Percentiles rank a stretch among this genome's conserved stretches.
Conservation (phyloP, 2,888 invertebrate genomes). For the Brachyopa scutellaris region DNA sequence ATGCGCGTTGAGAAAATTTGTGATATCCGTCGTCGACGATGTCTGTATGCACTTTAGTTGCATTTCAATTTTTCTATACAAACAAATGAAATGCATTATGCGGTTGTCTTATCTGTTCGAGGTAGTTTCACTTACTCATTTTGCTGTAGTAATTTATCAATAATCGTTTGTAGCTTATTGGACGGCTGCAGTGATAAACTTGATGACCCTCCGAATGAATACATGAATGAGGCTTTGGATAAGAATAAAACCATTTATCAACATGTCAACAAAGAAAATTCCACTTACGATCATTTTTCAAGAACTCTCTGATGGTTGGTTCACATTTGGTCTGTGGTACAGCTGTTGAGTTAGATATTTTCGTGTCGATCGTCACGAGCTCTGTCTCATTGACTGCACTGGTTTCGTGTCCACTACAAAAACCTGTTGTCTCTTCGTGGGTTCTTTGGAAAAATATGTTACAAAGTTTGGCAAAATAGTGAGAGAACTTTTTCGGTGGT, state of each 20-base stretch:
- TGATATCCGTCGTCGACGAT: constrained; percentile 77
- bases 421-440: constrained; percentile 76
- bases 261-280: not conserved
- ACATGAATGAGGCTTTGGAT: constrained; percentile 38
- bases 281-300: constrained; percentile 53
- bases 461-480: constrained; percentile 78
- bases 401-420: constrained; percentile 77
- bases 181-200: constrained; percentile 75
- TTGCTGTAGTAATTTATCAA: constrained; percentile 77
- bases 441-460: constrained; percentile 75
- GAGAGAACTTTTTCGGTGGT: constrained; percentile 76
- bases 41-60: constrained; percentile 76
- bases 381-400: constrained; percentile 74
- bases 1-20: constrained; percentile 78
- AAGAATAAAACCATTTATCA: not conserved
- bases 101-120: constrained; percentile 5
- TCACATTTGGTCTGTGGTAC: constrained; percentile 32
- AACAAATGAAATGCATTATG: constrained; percentile 6
- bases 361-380: constrained; percentile 72
- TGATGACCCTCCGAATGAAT: constrained; percentile 75
- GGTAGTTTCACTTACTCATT: constrained; percentile 76
- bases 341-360: constrained; percentile 45
- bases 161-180: constrained; percentile 78
- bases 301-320: constrained; percentile 35
- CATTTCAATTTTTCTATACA: constrained; percentile 77